phyloP scores from a whole-genome alignment of 2,888 invertebrate species.

The Mellilla xanthometata region DNA sequence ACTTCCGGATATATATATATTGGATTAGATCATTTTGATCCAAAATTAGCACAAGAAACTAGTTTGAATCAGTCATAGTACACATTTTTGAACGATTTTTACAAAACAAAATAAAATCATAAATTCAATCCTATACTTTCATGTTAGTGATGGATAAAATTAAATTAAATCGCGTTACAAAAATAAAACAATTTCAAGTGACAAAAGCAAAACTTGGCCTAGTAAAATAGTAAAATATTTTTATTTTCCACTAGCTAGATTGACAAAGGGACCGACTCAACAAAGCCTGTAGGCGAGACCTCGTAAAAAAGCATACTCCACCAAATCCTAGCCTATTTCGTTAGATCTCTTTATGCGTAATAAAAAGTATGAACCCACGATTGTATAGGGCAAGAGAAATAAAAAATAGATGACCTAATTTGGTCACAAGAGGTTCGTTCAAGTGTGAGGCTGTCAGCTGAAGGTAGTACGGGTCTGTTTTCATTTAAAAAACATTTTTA shows the following conservation, averaged over 20 bases:
- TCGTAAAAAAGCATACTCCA: slow-evolving; percentile 13
- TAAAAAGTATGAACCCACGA: slow-evolving; percentile 17
- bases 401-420: slow-evolving; percentile 23
- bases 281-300: slow-evolving; percentile 4
- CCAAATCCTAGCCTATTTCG: slow-evolving; percentile 6
- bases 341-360: slow-evolving; percentile 12
- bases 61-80: no score
- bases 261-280: slow-evolving; percentile 10
- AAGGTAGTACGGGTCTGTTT: no score
- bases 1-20: no score
- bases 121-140: no score
- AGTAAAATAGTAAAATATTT: slow-evolving; percentile 1
- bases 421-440: slow-evolving; percentile 8
- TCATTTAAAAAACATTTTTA: no score
- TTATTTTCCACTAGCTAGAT: slow-evolving; percentile 6
- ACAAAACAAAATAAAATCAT: no score
- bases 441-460: neutral
- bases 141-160: no score
- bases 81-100: no score
- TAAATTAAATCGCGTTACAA: no score
- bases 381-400: slow-evolving; percentile 15
- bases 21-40: no score
- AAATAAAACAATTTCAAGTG: no score
- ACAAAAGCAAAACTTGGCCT: neutral
- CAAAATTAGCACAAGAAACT: no score